Evolutionary conservation across 2,888 invertebrate genomes (phyloP).

Genomic region (Sturmia bella): DNA sequence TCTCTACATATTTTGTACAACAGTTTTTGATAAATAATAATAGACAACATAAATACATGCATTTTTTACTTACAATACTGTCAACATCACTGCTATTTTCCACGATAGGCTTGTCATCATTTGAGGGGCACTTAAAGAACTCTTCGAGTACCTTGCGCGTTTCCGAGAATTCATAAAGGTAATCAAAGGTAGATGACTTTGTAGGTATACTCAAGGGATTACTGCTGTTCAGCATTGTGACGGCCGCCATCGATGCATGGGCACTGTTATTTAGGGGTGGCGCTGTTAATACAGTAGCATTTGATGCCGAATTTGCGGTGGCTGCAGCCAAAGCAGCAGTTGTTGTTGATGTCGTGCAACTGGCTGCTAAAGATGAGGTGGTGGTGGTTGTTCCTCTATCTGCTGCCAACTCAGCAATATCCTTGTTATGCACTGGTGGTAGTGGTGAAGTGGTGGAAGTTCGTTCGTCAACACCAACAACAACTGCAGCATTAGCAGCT

Average conservation of each 20-base stretch:
- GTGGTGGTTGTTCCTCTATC: conserved; percentile 62
- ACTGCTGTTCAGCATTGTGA: conserved; percentile 63
- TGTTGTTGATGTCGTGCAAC: conserved; percentile 61
- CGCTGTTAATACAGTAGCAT: conserved; percentile 27
- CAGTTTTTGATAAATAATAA: background rate
- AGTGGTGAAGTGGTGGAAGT: conserved; percentile 41
- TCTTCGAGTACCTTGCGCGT: conserved; percentile 95
- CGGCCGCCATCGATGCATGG: conserved; percentile 43
- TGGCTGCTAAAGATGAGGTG: conserved; percentile 61
- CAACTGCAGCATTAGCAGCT: conserved; percentile 47
- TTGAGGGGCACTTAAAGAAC: conserved; percentile 91
- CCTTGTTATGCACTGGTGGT: conserved; percentile 29
- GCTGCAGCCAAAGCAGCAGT: conserved; percentile 51
- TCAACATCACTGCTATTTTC: conserved; percentile 82
- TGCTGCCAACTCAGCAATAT: conserved; percentile 21
- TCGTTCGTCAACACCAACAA: conserved; percentile 10
- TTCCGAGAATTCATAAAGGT: conserved; percentile 95
- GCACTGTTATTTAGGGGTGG: conserved; percentile 51
- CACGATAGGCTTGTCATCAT: conserved; percentile 83
- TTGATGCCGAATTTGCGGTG: conserved; percentile 29
- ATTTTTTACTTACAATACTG: conserved; percentile 79
- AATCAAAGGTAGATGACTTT: conserved; percentile 89
- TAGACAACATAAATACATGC: background rate
- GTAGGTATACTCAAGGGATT: conserved; percentile 76
- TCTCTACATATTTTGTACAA: background rate